Evolutionary conservation across 53 echinoderm and acorn worm species (phyloP).

Genomic region (Holothuria leucospilota): DNA sequence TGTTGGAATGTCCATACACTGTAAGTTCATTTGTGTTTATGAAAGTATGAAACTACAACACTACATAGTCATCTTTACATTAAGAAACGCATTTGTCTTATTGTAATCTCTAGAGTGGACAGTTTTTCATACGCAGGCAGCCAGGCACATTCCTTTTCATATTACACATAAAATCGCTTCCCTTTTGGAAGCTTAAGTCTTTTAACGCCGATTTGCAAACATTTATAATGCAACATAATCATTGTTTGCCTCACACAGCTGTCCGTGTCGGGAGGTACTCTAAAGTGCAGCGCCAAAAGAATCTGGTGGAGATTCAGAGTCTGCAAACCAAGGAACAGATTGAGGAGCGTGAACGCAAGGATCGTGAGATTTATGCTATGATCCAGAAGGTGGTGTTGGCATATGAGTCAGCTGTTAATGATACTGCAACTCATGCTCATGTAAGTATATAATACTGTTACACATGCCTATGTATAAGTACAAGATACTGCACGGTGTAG

Average conservation of each 20-base stretch:
- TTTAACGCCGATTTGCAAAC: not conserved
- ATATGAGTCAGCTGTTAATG: conserved; percentile 85
- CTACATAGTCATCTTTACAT: no score
- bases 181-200: not conserved
- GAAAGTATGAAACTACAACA: no score
- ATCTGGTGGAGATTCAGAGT: conserved; percentile 87
- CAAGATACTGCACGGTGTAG: no score
- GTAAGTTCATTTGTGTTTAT: conserved; percentile 63
- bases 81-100: no score
- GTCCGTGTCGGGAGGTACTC: conserved; percentile 97
- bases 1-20: conserved; percentile 98
- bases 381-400: conserved; percentile 91
- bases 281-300: conserved; percentile 93
- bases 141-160: no score
- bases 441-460: conserved; percentile 57
- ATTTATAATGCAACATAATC: not conserved
- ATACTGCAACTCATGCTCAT: conserved; percentile 79
- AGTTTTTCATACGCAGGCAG: no score
- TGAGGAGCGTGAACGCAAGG: conserved; percentile 76
- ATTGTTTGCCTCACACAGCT: conserved; percentile 50
- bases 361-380: conserved; percentile 87
- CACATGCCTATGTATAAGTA: no score
- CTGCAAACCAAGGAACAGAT: conserved; percentile 85
- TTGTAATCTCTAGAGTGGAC: no score
- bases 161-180: not conserved